These are phyloP conservation scores for Varanus salvator DNA, from an alignment of 2,113 vertebrate genomes.

Conservation along the genomic window DNA sequence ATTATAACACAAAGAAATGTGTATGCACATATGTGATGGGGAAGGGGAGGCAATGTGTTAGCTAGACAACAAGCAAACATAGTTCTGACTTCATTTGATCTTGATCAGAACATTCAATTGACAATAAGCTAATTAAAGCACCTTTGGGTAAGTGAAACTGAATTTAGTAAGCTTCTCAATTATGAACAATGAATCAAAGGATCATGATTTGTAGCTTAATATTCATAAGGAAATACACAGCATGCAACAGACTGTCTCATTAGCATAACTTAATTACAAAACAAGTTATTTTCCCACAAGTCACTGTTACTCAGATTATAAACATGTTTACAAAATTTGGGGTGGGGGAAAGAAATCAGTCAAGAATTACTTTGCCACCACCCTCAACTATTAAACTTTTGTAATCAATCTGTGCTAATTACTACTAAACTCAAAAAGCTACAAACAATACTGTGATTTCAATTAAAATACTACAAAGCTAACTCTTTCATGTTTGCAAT, in stretches of 20 bases:
- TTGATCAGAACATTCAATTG: constrained; percentile 1
- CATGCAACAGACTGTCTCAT: constrained; percentile 34
- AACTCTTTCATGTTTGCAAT: constrained; percentile 46
- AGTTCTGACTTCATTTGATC: no score
- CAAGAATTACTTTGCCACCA: constrained; percentile 66
- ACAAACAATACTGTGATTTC: constrained; percentile 65
- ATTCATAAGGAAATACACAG: constrained; percentile 52
- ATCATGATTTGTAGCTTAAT: constrained; percentile 56
- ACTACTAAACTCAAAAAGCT: constrained; percentile 57
- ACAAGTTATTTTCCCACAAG: constrained; percentile 38
- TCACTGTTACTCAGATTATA: constrained; percentile 57
- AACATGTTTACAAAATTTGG: constrained; percentile 58
- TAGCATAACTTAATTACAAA: constrained; percentile 51
- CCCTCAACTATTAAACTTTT: constrained; percentile 69
- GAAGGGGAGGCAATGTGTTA: background rate
- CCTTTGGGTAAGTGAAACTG: constrained; percentile 34
- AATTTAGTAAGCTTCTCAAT: constrained; percentile 53
- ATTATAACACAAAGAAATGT: background rate
- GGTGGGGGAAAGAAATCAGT: constrained; percentile 46
- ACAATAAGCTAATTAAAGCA: constrained; percentile 53
- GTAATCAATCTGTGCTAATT: constrained; percentile 71
- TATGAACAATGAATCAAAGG: constrained; percentile 54
- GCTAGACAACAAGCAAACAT: background rate
- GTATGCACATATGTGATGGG: no score
- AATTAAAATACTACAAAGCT: constrained; percentile 30